phyloP scores from a whole-genome alignment of 2,888 invertebrate genomes.

The Herminia tarsipennalis region DNA sequence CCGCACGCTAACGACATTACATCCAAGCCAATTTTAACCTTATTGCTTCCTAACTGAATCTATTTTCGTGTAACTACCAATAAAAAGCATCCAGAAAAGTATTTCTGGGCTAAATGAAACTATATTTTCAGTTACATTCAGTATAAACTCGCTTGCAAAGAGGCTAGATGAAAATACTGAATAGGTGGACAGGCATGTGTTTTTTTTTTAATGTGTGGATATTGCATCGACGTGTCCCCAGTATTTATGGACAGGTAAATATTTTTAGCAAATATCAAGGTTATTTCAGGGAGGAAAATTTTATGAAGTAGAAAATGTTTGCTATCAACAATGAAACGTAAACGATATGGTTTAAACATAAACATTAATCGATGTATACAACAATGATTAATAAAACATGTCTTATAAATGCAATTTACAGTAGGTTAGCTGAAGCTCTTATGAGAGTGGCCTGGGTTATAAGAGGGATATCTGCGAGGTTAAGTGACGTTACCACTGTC shows the following conservation, averaged over 20 bases:
- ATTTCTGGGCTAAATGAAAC: constrained; percentile 30
- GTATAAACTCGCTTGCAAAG: constrained; percentile 32
- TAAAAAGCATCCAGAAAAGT: constrained; percentile 6
- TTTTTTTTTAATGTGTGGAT: constrained; percentile 71
- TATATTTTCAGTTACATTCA: accelerated
- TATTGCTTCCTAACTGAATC: constrained; percentile 28
- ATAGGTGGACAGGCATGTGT: constrained; percentile 61
- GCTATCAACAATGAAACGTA: too few species aligned
- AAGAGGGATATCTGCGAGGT: too few species aligned
- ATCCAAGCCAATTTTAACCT: constrained; percentile 40
- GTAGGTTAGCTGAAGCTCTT: too few species aligned
- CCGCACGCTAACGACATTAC: constrained; percentile 60
- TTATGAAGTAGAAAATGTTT: neutral
- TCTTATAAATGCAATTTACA: too few species aligned
- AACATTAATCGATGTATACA: too few species aligned
- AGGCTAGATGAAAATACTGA: constrained; percentile 53
- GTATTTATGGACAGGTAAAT: constrained; percentile 68
- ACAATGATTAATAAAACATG: too few species aligned
- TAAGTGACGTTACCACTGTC: too few species aligned
- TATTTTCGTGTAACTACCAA: constrained; percentile 23
- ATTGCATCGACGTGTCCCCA: constrained; percentile 63
- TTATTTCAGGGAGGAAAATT: neutral
- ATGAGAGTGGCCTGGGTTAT: too few species aligned
- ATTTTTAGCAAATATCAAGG: constrained; percentile 37
- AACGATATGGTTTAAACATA: too few species aligned